These are phyloP conservation scores for Molothrus ater DNA, from an alignment of 2,797 vertebrate genomes.

Conservation along the genomic window DNA sequence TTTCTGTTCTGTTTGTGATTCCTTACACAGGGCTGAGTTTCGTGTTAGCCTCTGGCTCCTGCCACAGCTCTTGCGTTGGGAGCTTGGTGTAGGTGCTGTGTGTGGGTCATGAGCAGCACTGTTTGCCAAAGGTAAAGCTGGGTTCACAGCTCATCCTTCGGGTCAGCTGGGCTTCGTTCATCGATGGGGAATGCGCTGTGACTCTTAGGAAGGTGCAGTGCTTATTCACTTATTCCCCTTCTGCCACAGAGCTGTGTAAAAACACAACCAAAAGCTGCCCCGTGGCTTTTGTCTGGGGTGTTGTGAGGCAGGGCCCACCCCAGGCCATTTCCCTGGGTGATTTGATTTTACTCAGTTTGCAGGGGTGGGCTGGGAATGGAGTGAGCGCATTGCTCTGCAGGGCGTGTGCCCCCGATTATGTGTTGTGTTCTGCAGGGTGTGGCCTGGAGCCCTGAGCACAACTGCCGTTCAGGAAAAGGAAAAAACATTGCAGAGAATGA, in stretches of 20 bases:
- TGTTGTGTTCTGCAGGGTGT: slow-evolving; percentile 44
- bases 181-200: not conserved
- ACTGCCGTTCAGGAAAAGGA: slow-evolving; percentile 57
- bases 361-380: slow-evolving; percentile 8
- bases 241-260: not conserved
- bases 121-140: slow-evolving; percentile 49
- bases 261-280: not conserved
- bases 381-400: slow-evolving; percentile 27
- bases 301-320: not conserved
- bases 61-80: not conserved
- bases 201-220: not conserved
- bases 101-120: slow-evolving; percentile 6
- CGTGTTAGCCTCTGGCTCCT: not conserved
- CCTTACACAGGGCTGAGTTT: not conserved
- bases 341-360: not conserved
- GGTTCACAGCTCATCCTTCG: not conserved
- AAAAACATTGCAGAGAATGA: slow-evolving; percentile 60
- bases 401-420: slow-evolving; percentile 16
- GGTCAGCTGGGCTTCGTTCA: not conserved
- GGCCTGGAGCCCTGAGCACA: slow-evolving; percentile 2
- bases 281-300: not conserved
- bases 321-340: not conserved
- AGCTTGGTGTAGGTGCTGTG: not conserved
- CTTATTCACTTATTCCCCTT: not conserved
- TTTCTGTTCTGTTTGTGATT: not conserved